phyloP scores from a whole-genome alignment of 2,797 vertebrate genomes.

The Enteromius fasciolatus region DNA sequence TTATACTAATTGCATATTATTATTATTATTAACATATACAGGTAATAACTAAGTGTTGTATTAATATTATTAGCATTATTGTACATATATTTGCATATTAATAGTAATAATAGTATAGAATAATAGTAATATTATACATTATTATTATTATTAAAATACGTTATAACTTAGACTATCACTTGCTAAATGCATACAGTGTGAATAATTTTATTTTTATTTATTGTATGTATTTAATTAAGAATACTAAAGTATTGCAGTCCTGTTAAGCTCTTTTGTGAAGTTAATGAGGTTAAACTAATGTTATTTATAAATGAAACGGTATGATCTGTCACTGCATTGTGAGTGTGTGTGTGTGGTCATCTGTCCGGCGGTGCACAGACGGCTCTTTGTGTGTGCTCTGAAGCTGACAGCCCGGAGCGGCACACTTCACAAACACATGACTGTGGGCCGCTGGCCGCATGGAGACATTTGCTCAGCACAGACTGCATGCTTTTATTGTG shows the following conservation, averaged over 20 bases:
- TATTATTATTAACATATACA: too few species aligned
- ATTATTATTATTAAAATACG: neutral
- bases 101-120: too few species aligned
- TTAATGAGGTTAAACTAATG: neutral
- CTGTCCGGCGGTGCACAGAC: constrained; percentile 55
- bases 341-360: constrained; percentile 53
- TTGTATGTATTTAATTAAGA: too few species aligned
- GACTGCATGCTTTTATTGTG: neutral
- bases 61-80: neutral
- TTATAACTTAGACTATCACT: neutral
- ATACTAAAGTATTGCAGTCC: neutral
- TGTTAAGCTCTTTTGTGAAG: neutral
- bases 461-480: constrained; percentile 51
- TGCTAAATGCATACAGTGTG: neutral
- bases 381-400: constrained; percentile 51
- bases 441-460: constrained; percentile 40
- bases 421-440: constrained; percentile 52
- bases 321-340: neutral
- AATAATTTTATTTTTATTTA: neutral
- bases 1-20: neutral
- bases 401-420: neutral
- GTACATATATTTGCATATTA: too few species aligned
- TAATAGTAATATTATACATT: neutral
- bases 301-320: neutral
- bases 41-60: neutral